Evolutionary conservation across 2,888 invertebrate genomes (phyloP), one percentile per base, ranked within the genome.

Genomic region (Xanthia togata): DNA sequence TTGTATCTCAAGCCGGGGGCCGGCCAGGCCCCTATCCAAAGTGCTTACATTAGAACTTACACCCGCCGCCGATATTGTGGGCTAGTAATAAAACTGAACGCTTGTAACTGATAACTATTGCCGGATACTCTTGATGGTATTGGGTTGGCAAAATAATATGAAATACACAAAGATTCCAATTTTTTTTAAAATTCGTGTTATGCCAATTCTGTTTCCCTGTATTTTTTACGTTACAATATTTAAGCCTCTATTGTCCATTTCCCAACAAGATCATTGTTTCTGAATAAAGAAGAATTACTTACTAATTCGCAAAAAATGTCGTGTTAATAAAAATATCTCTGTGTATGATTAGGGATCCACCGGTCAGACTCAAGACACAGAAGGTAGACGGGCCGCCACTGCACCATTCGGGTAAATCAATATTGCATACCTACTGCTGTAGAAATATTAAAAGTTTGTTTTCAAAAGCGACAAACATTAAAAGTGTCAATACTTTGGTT

Each of bases 1-100:
- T 92, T 90, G 91, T 93, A 85, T 94, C 92, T 93, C 92, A 90
- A 94, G 91, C 91, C 89, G 88, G 86, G 92, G 95, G 94, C 93
- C 92, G 92, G 92, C 57, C 57, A 57, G 73, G 73, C 93, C 95
- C 95, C 94, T 89, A 91, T 90, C 88, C 85, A 91, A 94, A 93
- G 90, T 90, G 93, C 93, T 92, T 91, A 92, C 91, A 92, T 93
- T 92, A 92, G 89, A 92, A 92, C 91, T 93, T 91, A 90, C 91
- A 90, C 90, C 90, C 70, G 79, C 81, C 64, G 79, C 65, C 83
- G 86, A 88, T 88, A 87, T 80, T 82, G 84, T 80, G 82, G 70
- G 69, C 65, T 73, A 26, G 75, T 77, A 84, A 75, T 87, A 81
- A 84, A 83, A 87, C 73, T 78, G 84, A 84, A 79, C 74, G 78